phyloP scores from a whole-genome alignment of 2,797 vertebrate species.

The Tokudaia muenninki region DNA sequence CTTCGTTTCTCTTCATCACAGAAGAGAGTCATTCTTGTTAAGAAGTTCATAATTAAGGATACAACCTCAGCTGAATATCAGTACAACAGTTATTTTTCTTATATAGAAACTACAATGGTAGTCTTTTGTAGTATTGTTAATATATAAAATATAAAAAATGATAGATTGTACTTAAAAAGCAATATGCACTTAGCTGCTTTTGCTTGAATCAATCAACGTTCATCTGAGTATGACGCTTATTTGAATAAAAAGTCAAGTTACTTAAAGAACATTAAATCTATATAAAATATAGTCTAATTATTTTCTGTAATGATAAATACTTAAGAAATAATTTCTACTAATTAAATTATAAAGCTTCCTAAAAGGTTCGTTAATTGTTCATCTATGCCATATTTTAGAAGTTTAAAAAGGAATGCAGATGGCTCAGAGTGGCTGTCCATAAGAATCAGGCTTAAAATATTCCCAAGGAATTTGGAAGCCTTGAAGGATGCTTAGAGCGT shows the following conservation, averaged over 20 bases:
- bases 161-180: not conserved
- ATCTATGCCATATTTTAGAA: constrained; percentile 61
- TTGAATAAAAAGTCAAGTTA: constrained; percentile 80
- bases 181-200: constrained; percentile 70
- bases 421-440: not conserved
- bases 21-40: constrained; percentile 21
- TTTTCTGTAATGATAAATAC: constrained; percentile 84
- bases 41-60: constrained; percentile 32
- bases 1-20: constrained; percentile 53
- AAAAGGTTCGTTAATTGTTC: constrained; percentile 75
- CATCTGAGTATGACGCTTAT: constrained; percentile 81
- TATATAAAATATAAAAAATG: not conserved
- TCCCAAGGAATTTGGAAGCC: constrained; percentile 10
- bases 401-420: constrained; percentile 60
- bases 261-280: constrained; percentile 81
- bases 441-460: constrained; percentile 42
- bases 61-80: constrained; percentile 4
- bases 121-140: not conserved
- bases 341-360: constrained; percentile 83
- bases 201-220: constrained; percentile 84
- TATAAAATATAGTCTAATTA: constrained; percentile 84
- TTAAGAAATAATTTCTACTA: constrained; percentile 80
- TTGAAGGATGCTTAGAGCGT: not conserved
- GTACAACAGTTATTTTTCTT: not conserved
- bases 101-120: constrained; percentile 16